Percentiles rank a stretch among this genome's conserved stretches.
These are phyloP conservation scores for Cyphomyrmex costatus DNA, from an alignment of 1,140 invertebrate genomes.

Conservation along the genomic window DNA sequence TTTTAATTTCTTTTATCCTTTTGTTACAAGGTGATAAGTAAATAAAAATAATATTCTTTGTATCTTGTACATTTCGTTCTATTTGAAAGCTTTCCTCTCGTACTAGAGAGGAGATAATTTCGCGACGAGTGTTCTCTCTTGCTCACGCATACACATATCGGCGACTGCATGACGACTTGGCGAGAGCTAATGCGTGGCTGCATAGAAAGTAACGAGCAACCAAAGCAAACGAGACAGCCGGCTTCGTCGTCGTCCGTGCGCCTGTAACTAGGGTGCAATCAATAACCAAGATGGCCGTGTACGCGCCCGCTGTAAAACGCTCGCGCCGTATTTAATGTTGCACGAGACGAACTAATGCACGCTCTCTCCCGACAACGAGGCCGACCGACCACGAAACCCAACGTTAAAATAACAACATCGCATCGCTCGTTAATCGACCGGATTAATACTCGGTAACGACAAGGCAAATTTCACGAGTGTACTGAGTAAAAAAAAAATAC, in stretches of 20 bases:
- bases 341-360: slow-evolving; percentile 79
- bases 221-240: slow-evolving; percentile 71
- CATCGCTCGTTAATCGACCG: slow-evolving; percentile 47
- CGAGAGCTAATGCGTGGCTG: slow-evolving; percentile 40
- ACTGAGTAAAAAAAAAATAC: background rate
- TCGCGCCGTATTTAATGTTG: slow-evolving; percentile 82
- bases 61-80: background rate
- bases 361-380: slow-evolving; percentile 64
- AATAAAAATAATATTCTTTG: background rate
- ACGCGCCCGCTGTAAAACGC: slow-evolving; percentile 80
- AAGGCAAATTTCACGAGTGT: slow-evolving; percentile 29
- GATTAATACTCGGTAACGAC: slow-evolving; percentile 44
- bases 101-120: slow-evolving; percentile 11
- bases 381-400: slow-evolving; percentile 45
- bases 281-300: slow-evolving; percentile 81
- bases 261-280: slow-evolving; percentile 80
- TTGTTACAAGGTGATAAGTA: background rate
- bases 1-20: background rate
- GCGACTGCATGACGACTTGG: slow-evolving; percentile 22
- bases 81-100: background rate
- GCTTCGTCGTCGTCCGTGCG: slow-evolving; percentile 68
- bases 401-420: slow-evolving; percentile 61
- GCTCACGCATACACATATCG: slow-evolving; percentile 18
- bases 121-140: slow-evolving; percentile 14
- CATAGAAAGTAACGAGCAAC: slow-evolving; percentile 47